A percentile compares a stretch with the other conserved stretches of the same genome.
These are phyloP conservation scores for Notamacropus eugenii DNA, from an alignment of 2,797 vertebrate species.

Conservation along the genomic window DNA sequence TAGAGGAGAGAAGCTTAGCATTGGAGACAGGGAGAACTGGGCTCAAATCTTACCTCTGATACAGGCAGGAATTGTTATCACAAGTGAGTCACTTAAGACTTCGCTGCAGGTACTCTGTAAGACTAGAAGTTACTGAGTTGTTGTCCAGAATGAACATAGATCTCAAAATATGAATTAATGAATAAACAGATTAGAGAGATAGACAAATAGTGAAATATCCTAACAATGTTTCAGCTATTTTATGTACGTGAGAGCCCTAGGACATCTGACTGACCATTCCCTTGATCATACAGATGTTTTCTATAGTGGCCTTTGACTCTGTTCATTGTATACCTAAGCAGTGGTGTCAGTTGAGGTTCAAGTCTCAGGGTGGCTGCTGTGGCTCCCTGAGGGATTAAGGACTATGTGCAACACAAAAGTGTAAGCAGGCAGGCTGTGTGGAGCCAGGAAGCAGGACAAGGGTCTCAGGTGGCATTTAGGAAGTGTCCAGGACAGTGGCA, in stretches of 20 bases:
- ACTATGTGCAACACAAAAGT: not conserved
- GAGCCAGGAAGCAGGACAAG: not conserved
- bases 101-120: too few relatives aligned
- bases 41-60: too few relatives aligned
- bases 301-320: not conserved
- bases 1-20: not conserved
- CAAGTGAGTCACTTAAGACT: not conserved
- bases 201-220: not conserved
- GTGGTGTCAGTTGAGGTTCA: not conserved
- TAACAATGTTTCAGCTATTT: not conserved
- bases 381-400: not conserved
- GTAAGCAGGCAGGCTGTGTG: not conserved
- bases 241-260: not conserved
- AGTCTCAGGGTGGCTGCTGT: not conserved
- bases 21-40: too few relatives aligned
- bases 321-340: not conserved
- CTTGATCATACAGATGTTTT: not conserved
- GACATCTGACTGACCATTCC: too few relatives aligned
- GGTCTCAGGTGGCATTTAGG: not conserved
- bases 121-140: not conserved
- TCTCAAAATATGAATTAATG: not conserved
- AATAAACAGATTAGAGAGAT: not conserved
- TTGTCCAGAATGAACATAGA: not conserved
- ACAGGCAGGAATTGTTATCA: not conserved
- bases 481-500: not conserved